Evolutionary conservation across 2,113 vertebrate genomes (phyloP).

Genomic region (Oncorhynchus keta): DNA sequence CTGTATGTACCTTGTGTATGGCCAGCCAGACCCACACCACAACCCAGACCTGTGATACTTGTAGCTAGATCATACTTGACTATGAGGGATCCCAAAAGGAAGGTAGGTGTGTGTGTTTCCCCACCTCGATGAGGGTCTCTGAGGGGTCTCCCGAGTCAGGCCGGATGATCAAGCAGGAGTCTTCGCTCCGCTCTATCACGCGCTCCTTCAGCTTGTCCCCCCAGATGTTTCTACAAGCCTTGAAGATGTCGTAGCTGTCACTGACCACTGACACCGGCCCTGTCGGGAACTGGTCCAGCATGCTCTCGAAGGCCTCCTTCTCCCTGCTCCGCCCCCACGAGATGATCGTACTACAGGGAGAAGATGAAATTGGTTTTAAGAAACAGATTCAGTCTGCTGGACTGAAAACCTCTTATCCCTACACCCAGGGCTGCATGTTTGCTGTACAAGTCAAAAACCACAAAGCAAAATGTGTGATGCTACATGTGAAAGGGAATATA

Average conservation of each 20-base stretch:
- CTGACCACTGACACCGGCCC: constrained; percentile 75
- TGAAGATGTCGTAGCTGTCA: constrained; percentile 80
- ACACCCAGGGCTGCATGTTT: too few relatives aligned
- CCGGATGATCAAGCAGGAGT: constrained; percentile 71
- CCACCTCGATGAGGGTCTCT: constrained; percentile 72
- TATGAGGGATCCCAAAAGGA: not conserved
- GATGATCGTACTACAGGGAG: constrained; percentile 70
- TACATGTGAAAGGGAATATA: not conserved
- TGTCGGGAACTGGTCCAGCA: constrained; percentile 70
- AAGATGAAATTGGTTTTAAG: not conserved
- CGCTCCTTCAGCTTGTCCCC: constrained; percentile 74
- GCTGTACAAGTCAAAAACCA: not conserved
- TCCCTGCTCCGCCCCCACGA: constrained; percentile 72
- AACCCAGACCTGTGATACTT: too few relatives aligned
- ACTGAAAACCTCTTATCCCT: too few relatives aligned
- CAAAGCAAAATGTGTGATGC: not conserved
- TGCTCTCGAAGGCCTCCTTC: constrained; percentile 71
- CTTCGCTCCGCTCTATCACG: constrained; percentile 73
- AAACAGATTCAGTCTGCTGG: not conserved
- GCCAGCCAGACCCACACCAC: too few relatives aligned
- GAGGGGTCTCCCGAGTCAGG: constrained; percentile 76
- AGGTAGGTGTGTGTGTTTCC: not conserved
- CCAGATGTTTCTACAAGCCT: constrained; percentile 78
- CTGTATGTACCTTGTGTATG: too few relatives aligned
- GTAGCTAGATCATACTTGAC: not conserved